A percentile compares a stretch with the other conserved stretches of the same genome.
These are phyloP conservation scores for Xestia xanthographa DNA, from an alignment of 2,888 invertebrate species.

Conservation along the genomic window DNA sequence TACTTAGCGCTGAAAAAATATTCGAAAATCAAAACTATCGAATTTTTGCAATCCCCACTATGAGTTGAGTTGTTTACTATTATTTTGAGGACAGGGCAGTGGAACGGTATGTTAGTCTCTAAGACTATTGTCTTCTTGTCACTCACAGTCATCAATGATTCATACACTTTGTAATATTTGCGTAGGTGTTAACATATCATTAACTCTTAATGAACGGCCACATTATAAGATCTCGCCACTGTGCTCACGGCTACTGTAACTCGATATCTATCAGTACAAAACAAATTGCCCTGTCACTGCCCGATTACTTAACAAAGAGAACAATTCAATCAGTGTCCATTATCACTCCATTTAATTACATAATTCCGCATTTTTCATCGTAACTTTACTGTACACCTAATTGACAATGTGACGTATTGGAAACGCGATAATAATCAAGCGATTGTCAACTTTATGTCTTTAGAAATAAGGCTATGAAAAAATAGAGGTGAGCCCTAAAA, in stretches of 20 bases:
- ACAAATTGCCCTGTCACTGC: constrained; percentile 61
- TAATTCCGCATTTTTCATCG: constrained; percentile 56
- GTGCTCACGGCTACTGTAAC: constrained; percentile 42
- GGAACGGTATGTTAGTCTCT: not conserved
- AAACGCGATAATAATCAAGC: constrained; percentile 3
- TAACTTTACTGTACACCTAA: constrained; percentile 50
- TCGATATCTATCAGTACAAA: constrained; percentile 42
- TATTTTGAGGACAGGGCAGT: too few species aligned
- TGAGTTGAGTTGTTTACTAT: too few species aligned
- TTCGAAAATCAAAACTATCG: too few species aligned
- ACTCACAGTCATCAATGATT: not conserved
- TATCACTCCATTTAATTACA: constrained; percentile 59
- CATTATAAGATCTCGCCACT: constrained; percentile 20
- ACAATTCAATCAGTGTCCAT: constrained; percentile 54
- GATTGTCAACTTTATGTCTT: constrained; percentile 40
- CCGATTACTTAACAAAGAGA: constrained; percentile 52
- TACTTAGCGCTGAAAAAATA: too few species aligned
- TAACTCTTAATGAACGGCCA: constrained; percentile 27
- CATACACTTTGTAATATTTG: constrained; percentile 17
- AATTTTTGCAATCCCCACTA: too few species aligned
- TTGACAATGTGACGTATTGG: constrained; percentile 48
- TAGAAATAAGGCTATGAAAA: constrained; percentile 39
- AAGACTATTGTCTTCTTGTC: not conserved
- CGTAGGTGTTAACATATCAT: constrained; percentile 29
- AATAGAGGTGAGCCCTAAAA: constrained; percentile 62